phyloP scores from a whole-genome alignment of 1,140 invertebrate genomes.

The Lineus longissimus region DNA sequence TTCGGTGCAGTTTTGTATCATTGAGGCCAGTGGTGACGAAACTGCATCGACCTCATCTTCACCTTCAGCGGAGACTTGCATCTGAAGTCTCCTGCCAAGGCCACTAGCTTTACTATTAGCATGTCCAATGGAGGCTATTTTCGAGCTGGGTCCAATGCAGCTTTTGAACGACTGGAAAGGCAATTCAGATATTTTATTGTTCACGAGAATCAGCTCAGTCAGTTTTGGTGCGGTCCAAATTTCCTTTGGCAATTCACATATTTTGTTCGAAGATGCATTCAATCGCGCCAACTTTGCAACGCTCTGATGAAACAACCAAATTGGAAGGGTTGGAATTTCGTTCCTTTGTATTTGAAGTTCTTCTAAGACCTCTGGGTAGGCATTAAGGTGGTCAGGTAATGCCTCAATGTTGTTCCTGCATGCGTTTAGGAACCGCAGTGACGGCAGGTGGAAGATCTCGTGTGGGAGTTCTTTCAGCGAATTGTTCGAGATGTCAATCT shows the following conservation, averaged over 20 bases:
- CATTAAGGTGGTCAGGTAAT: slow-evolving; percentile 56
- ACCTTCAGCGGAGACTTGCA: too few relatives aligned
- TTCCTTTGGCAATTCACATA: slow-evolving; percentile 77
- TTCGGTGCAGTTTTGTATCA: too few relatives aligned
- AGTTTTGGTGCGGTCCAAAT: slow-evolving; percentile 69
- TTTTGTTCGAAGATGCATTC: slow-evolving; percentile 90
- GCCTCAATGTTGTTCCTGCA: slow-evolving; percentile 82
- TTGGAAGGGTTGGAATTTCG: slow-evolving; percentile 73
- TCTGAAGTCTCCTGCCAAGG: too few relatives aligned
- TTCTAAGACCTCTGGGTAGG: slow-evolving; percentile 61
- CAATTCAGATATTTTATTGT: slow-evolving; percentile 23
- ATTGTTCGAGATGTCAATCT: slow-evolving; percentile 91
- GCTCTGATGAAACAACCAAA: slow-evolving; percentile 71
- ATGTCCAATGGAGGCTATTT: too few relatives aligned
- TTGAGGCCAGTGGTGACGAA: too few relatives aligned
- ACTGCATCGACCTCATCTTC: too few relatives aligned
- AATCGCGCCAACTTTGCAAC: slow-evolving; percentile 71
- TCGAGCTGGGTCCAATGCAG: too few relatives aligned
- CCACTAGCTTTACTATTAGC: too few relatives aligned
- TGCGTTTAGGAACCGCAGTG: slow-evolving; percentile 73
- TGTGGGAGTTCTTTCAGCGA: slow-evolving; percentile 74
- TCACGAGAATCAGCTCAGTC: slow-evolving; percentile 71
- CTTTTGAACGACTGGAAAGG: too few relatives aligned
- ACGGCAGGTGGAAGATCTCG: slow-evolving; percentile 77
- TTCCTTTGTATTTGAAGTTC: slow-evolving; percentile 88